A percentile compares a stretch with the other conserved stretches of the same genome.
Evolutionary conservation across 2,797 vertebrate genomes (phyloP).

Genomic region (Sarcoramphus papa): DNA sequence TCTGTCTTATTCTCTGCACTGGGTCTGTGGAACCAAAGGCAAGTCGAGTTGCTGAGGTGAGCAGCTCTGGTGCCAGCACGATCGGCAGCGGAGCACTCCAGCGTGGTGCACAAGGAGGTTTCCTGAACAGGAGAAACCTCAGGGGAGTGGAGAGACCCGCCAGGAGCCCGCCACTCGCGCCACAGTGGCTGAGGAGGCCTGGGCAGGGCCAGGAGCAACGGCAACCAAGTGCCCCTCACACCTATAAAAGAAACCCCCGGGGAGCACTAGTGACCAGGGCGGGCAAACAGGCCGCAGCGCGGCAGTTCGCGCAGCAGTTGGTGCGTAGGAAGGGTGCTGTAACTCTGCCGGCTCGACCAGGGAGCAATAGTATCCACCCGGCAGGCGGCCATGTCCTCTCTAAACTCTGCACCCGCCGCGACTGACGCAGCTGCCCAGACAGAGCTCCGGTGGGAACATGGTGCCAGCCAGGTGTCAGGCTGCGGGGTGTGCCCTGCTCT

Average conservation of each 20-base stretch:
- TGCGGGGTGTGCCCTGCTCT: too few relatives aligned
- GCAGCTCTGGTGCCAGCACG: fast-evolving
- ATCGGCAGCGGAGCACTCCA: fast-evolving
- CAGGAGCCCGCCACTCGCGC: neutral
- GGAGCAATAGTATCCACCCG: neutral
- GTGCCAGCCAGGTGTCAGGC: neutral
- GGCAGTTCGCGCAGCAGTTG: too few relatives aligned
- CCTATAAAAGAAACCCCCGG: neutral
- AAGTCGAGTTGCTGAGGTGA: fast-evolving
- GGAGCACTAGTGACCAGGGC: fast-evolving
- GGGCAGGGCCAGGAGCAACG: neutral
- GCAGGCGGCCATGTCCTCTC: neutral
- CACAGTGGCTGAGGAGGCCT: neutral
- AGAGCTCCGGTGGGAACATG: neutral
- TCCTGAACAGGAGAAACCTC: neutral
- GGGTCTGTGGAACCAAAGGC: neutral
- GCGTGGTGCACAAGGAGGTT: fast-evolving
- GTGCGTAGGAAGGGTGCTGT: fast-evolving
- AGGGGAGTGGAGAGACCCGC: neutral
- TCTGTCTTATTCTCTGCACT: neutral
- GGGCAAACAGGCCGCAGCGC: fast-evolving
- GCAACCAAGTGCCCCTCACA: neutral
- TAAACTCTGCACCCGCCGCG: too few relatives aligned
- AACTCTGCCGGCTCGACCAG: neutral
- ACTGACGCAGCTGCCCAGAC: neutral